Evolutionary conservation across 2,113 vertebrate genomes (phyloP), one percentile per base, ranked within the genome.

Genomic region (Hyaena hyaena): DNA sequence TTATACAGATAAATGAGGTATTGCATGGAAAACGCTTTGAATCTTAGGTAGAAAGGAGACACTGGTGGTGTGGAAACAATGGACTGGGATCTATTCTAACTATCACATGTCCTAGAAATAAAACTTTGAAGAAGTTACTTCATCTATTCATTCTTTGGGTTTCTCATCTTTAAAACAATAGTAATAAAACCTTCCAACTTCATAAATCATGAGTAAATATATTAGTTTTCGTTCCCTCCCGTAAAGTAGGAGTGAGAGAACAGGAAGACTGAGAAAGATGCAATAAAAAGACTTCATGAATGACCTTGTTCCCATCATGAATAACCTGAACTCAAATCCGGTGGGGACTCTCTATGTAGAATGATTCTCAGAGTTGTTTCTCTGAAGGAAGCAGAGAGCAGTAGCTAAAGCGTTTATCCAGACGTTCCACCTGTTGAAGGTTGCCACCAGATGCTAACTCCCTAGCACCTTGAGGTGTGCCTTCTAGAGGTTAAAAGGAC

Each of bases 91-190:
- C 43, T 90, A 94, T 83, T 61, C 43, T 90, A 88, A 50, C 43
- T 93, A 65, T 80, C 65, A 55, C n/a, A 87, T 26, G 21, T 63
- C 61, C 65, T 85, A 85, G 65, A 94, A 96, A 93, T 88, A 85
- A 95, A 90, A 87, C 43, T 90, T 93, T 63, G 14, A 96, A 76
- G 26, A 58, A 87, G 74, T n/a, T 43, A 69, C 48, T 74, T 93
- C 21, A 87, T 43, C 48, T 89, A n/a, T 28, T 8, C 33, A 74
- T 89, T 31, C n/a, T 90, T 94, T 31, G 48, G 14, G 10, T 92
- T 95, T 92, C 66, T 86, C 77, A 93, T 89, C n/a, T 68, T 96
- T 91, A 79, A 95, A 86, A 19, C n/a, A 53, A 93, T 7, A 88
- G 16, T 68, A 85, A 92, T 80, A 92, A 94, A 96, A 92, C 6